A percentile compares a stretch with the other conserved stretches of the same genome.
Evolutionary conservation across 35 echinoderm and acorn worm genomes (phyloP).

Genomic region (Ptychodera flava): DNA sequence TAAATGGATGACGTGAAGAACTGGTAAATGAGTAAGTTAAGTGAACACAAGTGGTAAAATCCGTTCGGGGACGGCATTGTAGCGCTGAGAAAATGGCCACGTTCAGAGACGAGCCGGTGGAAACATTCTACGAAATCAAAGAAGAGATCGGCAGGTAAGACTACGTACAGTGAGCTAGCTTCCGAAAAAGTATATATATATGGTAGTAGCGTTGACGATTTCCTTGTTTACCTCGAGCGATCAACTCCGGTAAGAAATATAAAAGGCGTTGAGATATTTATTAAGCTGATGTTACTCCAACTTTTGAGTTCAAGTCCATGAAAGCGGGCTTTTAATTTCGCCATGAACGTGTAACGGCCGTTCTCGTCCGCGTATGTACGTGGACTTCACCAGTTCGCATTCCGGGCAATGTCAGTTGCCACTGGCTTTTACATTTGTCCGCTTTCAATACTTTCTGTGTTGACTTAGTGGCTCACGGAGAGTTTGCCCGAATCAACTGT

Average conservation of each 20-base stretch:
- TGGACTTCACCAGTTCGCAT: too few relatives aligned
- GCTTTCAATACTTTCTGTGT: too few relatives aligned
- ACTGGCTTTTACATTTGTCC: too few relatives aligned
- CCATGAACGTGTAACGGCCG: too few relatives aligned
- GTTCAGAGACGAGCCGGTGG: conserved; percentile 39
- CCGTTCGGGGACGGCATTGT: not conserved
- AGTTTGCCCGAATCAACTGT: too few relatives aligned
- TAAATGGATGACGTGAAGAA: not conserved
- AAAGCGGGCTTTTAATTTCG: not conserved
- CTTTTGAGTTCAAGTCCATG: not conserved
- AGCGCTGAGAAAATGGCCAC: conserved; percentile 4
- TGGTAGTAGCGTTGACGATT: not conserved
- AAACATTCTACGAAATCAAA: conserved; percentile 66
- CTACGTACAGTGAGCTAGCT: not conserved
- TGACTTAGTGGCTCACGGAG: too few relatives aligned
- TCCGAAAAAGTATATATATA: not conserved
- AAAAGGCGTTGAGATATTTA: not conserved
- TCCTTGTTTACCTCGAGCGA: not conserved
- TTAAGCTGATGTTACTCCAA: not conserved
- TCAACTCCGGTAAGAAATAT: not conserved
- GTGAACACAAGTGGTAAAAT: not conserved
- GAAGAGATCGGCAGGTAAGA: conserved; percentile 85
- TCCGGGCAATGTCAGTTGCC: too few relatives aligned
- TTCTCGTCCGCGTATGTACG: too few relatives aligned
- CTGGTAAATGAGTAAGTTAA: not conserved